Evolutionary conservation across 2,888 invertebrate genomes (phyloP), one percentile per base, ranked within the genome.

Genomic region (Euphydryas editha): DNA sequence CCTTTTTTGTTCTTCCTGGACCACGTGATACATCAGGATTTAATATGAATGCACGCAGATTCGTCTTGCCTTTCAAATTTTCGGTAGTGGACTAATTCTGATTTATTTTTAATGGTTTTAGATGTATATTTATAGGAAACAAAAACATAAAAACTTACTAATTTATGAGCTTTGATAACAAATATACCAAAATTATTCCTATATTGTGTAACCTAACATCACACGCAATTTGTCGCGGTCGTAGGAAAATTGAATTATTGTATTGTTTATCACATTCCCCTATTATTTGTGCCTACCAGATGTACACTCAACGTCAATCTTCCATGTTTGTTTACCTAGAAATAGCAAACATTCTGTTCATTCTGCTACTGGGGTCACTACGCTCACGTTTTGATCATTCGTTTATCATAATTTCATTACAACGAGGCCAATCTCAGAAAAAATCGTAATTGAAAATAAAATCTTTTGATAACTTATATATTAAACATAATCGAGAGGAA

Each of bases 221-320:
- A 80, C 80, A 79, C 85, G 85, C 86, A 92, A 92, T 91, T 91
- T 90, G 86, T 82, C 83, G 70, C 78, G 78, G 77, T 78, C 80
- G 80, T 81, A 79, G 78, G 82, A 78, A 87, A 92, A 92, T 92
- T 85, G 82, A 92, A 91, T 92, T 90, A 92, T 70, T 69, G 70
- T 83, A 85, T 83, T 88, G 88, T 92, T 91, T 92, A 88, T 81
- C 76, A 70, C 64, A 79, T 44, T 84, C 85, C 90, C 89, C 85
- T 78, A 87, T 89, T 91, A 89, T 92, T 92, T 90, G 91, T 90
- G 88, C 75, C 83, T 62, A 86, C 89, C 92, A 92, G 92, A 90
- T 92, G 92, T 92, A 92, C 90, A 87, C 86, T 90, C 82, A 72
- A 85, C 84, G 92, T 92, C 92, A 92, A 90, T 92, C 91, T 90